Evolutionary conservation across 1,140 invertebrate species (phyloP), one percentile per base, ranked within the genome.

Genomic region (Saccostrea echinata): DNA sequence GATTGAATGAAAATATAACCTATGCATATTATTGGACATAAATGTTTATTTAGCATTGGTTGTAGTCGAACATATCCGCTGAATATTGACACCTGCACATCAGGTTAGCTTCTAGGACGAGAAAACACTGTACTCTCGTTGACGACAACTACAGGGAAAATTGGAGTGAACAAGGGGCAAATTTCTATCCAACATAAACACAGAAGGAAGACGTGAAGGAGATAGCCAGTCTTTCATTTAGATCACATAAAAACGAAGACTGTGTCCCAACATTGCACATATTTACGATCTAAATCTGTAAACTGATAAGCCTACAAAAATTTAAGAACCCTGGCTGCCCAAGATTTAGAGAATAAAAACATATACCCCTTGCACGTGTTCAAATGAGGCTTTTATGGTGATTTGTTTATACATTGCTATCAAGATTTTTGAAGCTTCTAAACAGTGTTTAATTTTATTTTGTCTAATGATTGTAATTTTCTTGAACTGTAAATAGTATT

Each of bases 211-310:
- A 83, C 9, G n/a, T 52, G 81, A 83, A 83, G n/a, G 35, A 83
- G 81, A 83, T 83, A 83, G 35, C n/a, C 35, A 83, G 35, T 53
- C 81, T 83, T 52, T 83, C 81, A 83, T 83, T 83, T 83, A 21
- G n/a, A n/a, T 24, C 81, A 53, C 81, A 76, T 76, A 53, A 83
- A 52, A 83, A 51, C 43, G 35, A 52, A 52, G 21, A 53, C 35
- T 83, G 51, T 83, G 81, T 21, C 81, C 81, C 51, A 83, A 83
- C 81, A 83, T 83, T 83, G 81, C 81, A 83, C 81, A 76, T 53
- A 51, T 83, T 83, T 83, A 83, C 81, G 81, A 83, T 83, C 81
- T 12, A n/a, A 53, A 51, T 83, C 35, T 51, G 81, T 52, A 83
- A 83, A 83, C 51, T 83, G 81, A 83, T 83, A 83, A 83, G 51